A percentile compares a stretch with the other conserved stretches of the same genome.
Evolutionary conservation across 2,797 vertebrate genomes (phyloP).

Genomic region (Rhadinocentrus ornatus): DNA sequence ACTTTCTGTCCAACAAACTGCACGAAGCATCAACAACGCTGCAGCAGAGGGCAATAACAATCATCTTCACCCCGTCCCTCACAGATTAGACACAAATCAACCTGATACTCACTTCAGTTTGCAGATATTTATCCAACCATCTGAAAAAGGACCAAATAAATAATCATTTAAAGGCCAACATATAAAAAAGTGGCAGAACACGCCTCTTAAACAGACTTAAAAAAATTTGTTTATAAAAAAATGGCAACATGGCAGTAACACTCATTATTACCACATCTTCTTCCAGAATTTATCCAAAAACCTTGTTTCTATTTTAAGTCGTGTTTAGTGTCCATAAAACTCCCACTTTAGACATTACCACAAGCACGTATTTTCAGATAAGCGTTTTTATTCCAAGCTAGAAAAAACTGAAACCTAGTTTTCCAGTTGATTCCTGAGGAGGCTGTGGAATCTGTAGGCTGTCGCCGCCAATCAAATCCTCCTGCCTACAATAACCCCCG

Average conservation of each 20-base stretch:
- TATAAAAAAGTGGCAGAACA: not conserved
- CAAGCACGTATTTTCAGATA: not conserved
- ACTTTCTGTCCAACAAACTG: conserved; percentile 43
- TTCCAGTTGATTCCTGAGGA: conserved; percentile 28
- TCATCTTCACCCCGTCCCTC: conserved; percentile 4
- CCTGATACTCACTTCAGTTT: not conserved
- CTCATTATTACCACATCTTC: not conserved
- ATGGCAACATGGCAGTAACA: no score
- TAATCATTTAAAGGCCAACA: not conserved
- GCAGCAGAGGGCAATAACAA: conserved; percentile 29
- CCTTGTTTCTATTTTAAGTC: not conserved
- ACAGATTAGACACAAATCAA: conserved; percentile 12
- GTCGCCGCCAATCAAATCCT: conserved; percentile 18
- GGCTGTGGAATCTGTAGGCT: conserved; percentile 11
- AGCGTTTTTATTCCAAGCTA: not conserved
- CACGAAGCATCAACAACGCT: conserved; percentile 14
- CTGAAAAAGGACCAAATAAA: not conserved
- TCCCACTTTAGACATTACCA: not conserved
- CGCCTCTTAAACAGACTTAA: not conserved
- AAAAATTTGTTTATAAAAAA: not conserved
- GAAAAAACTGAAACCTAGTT: conserved; percentile 12
- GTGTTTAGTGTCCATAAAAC: not conserved
- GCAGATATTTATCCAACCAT: not conserved
- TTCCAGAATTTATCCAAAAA: not conserved
- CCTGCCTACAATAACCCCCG: not conserved